Conservation (phyloP, 2,888 invertebrate genomes). For the Plagodis pulveraria region DNA sequence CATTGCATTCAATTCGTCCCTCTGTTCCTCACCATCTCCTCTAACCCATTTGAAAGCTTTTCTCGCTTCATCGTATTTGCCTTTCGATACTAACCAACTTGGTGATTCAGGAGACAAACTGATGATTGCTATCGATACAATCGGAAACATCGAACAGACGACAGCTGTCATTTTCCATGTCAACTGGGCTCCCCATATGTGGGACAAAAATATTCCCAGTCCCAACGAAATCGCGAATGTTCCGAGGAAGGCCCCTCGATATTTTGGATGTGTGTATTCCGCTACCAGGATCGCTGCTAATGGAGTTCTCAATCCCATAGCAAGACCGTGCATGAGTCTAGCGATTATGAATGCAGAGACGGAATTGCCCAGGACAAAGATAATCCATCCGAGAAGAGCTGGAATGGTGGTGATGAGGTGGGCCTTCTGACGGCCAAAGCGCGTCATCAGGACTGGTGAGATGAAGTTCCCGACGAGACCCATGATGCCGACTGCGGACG, state of each 20-base stretch:
- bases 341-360: constrained; percentile 72
- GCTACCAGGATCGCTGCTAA: constrained; percentile 83
- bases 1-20: constrained; percentile 74
- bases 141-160: constrained; percentile 79
- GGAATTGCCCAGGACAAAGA: constrained; percentile 70
- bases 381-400: constrained; percentile 79
- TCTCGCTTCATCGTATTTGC: constrained; percentile 83
- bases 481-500: constrained; percentile 76
- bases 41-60: constrained; percentile 86
- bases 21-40: constrained; percentile 75
- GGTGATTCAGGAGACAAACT: constrained; percentile 87
- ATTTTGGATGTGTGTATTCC: constrained; percentile 85
- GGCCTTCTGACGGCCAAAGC: constrained; percentile 84
- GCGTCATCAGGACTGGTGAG: constrained; percentile 82
- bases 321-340: constrained; percentile 76
- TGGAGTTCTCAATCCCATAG: constrained; percentile 82
- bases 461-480: constrained; percentile 79
- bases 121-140: constrained; percentile 76
- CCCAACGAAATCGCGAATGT: constrained; percentile 87
- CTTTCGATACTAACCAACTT: constrained; percentile 87
- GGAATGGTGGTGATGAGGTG: constrained; percentile 79
- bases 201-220: constrained; percentile 86
- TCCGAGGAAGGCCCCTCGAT: constrained; percentile 87
- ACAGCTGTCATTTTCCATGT: constrained; percentile 86
- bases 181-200: constrained; percentile 86